Evolutionary conservation across 2,797 vertebrate species (phyloP).

Genomic region (Presbytis comata): DNA sequence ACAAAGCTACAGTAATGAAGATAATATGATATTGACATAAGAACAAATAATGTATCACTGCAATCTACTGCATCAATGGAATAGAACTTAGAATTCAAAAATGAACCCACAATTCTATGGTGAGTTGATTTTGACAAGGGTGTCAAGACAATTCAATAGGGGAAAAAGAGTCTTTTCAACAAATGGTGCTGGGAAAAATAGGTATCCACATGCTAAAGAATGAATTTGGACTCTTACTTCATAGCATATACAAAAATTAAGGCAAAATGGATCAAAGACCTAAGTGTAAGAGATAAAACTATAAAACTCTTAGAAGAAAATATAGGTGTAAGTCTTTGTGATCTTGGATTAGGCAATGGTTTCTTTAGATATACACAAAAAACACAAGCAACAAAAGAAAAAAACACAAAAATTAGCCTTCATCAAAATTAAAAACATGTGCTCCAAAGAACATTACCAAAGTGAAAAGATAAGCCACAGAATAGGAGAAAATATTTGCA

Average conservation of each 20-base stretch:
- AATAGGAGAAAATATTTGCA: not conserved
- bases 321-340: not conserved
- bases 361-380: slow-evolving; percentile 22
- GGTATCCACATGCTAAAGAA: not conserved
- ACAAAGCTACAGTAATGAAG: not conserved
- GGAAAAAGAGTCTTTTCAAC: not conserved
- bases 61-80: not conserved
- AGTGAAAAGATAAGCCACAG: not conserved
- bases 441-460: not conserved
- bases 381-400: slow-evolving; percentile 10
- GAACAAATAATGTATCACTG: not conserved
- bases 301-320: not conserved
- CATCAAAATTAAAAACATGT: slow-evolving; percentile 3
- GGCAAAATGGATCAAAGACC: not conserved
- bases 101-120: not conserved
- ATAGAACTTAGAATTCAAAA: not conserved
- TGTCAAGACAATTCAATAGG: not conserved
- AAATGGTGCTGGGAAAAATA: slow-evolving; percentile 19
- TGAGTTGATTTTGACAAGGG: not conserved
- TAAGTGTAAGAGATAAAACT: slow-evolving; percentile 9
- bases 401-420: slow-evolving; percentile 19
- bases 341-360: not conserved
- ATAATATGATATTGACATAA: not conserved
- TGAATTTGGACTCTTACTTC: slow-evolving; percentile 25
- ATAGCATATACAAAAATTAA: slow-evolving; percentile 1